Base-by-base conservation (phyloP, 1,140 invertebrate species). In the Zelostemma sp. region DNA sequence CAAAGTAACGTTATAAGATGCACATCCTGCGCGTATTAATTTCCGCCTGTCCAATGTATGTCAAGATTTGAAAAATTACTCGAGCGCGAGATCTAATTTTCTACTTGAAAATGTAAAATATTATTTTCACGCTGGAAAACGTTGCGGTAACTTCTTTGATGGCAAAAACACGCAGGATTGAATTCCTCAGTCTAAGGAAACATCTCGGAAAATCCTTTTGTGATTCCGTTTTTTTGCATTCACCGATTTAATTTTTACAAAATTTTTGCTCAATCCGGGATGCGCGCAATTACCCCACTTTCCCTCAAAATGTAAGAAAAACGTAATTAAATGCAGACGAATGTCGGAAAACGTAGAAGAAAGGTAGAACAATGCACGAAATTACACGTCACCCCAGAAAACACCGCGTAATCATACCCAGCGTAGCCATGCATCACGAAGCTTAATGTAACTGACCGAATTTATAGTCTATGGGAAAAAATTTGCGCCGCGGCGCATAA, bases 21-120 rank as follows among this genome's bases (percentile, higher is more conserved):
- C 12, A 38, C 61, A 70, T 65, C 68, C 56, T 65, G 61, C 64
- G 65, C 62, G 56, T 62, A 66, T 71, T 71, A 53, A 71, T 66
- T 62, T 66, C 61, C 47, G 19, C 54, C 54, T 66, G 62, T 71
- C 46, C 62, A 66, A 65, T 66, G 43, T 41, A 31, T n/a, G 16
- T 14, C 21, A 61, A 12, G 38, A 54, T 53, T 48, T 47, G 41
- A 54, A 17, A 33, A 17, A 41, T 12, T 49, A 46, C 40, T 50
- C 12, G 47, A 51, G 18, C 48, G 28, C 35, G 46, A 55, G 47
- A 60, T 63, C 9, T 63, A 68, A 59, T 62, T 12, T 62, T 3
- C 35, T 38, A 38, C 11, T 38, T 38, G 11, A 38, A 38, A 38
- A 25, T 25, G 21, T 8, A 25, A 25, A 25, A 25, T 25, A 25